These are phyloP conservation scores for Micrasema minimum DNA, from an alignment of 1,140 invertebrate genomes.

Conservation along the genomic window DNA sequence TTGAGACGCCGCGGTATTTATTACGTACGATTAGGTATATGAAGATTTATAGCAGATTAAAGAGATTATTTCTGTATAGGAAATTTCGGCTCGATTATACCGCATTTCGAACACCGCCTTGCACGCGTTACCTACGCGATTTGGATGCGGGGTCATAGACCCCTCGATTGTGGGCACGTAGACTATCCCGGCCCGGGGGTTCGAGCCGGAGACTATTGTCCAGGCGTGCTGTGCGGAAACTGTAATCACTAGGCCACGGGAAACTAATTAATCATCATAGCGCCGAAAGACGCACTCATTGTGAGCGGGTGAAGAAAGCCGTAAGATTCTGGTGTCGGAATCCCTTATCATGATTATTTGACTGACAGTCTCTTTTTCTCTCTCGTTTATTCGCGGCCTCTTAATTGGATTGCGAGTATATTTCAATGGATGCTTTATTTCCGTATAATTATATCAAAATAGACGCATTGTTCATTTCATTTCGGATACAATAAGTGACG, in stretches of 20 bases:
- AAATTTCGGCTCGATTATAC: slow-evolving; percentile 21
- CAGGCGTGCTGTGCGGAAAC: slow-evolving; percentile 45
- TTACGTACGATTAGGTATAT: neutral
- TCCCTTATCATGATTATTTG: slow-evolving; percentile 30
- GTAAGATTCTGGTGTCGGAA: slow-evolving; percentile 15
- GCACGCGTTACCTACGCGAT: slow-evolving; percentile 27
- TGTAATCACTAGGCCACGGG: slow-evolving; percentile 49
- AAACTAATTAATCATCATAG: slow-evolving; percentile 49
- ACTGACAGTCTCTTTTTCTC: slow-evolving; percentile 21
- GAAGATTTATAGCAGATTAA: slow-evolving; percentile 24
- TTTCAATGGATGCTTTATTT: neutral
- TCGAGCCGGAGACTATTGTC: slow-evolving; percentile 23
- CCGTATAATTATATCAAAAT: slow-evolving; percentile 1
- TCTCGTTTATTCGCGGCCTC: slow-evolving; percentile 4
- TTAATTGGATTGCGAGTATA: slow-evolving; percentile 2
- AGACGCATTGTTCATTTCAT: slow-evolving; percentile 3
- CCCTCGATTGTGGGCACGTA: slow-evolving; percentile 1
- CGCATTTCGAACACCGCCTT: slow-evolving; percentile 14
- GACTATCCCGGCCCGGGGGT: slow-evolving; percentile 17
- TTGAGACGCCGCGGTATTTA: neutral
- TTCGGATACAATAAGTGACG: neutral
- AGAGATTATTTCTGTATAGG: slow-evolving; percentile 13
- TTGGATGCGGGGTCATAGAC: slow-evolving; percentile 15
- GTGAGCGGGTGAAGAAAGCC: slow-evolving; percentile 26
- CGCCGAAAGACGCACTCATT: slow-evolving; percentile 40